A percentile compares a stretch with the other conserved stretches of the same genome.
These are phyloP conservation scores for Pangasius larnaudii DNA, from an alignment of 2,797 vertebrate species.

Conservation along the genomic window DNA sequence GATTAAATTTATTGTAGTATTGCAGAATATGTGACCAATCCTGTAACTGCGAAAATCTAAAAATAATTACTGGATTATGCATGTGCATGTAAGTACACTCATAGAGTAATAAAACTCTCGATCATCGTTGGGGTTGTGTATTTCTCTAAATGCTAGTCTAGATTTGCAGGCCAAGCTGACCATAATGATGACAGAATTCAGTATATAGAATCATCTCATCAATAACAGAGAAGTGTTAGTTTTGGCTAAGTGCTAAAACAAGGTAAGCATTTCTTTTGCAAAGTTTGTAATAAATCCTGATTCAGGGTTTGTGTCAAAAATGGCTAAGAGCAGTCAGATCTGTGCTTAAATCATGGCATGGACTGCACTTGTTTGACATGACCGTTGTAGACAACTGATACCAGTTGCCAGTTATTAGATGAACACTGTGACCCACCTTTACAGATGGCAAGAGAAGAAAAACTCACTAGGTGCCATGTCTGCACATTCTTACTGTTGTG, in stretches of 20 bases:
- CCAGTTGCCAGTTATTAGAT: background rate
- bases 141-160: background rate
- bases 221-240: background rate
- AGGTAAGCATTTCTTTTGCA: background rate
- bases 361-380: background rate
- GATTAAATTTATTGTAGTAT: background rate
- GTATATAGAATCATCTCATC: background rate
- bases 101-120: background rate
- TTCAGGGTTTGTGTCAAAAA: background rate
- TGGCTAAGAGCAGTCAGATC: background rate
- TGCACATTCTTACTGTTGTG: constrained; percentile 17
- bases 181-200: background rate
- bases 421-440: constrained; percentile 1
- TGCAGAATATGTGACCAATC: background rate
- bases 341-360: background rate
- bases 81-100: background rate
- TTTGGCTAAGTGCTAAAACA: background rate
- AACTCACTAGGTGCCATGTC: constrained; percentile 14
- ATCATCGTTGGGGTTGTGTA: background rate
- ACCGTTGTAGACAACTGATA: background rate
- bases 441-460: constrained; percentile 19
- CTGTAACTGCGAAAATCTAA: background rate
- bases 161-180: background rate
- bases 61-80: background rate
- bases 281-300: background rate